These are phyloP conservation scores for Chrysogorgia sp. DNA, from an alignment of 92 coral and sea anemone species.

Conservation along the genomic window DNA sequence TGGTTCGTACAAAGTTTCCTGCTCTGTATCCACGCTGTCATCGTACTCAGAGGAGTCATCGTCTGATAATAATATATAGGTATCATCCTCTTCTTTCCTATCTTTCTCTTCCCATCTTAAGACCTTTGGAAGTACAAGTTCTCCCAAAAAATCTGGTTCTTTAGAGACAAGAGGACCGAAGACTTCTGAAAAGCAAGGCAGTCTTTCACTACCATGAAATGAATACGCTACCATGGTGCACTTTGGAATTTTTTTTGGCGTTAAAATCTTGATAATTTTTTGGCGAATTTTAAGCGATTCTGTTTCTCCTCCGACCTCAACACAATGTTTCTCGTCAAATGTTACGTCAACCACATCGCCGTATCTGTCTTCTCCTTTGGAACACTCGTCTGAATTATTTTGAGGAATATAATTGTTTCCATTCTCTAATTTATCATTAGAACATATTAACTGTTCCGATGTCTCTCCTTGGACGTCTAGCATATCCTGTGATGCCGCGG, in stretches of 20 bases:
- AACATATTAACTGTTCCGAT: neutral
- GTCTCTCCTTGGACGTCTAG: neutral
- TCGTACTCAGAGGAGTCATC: slow-evolving; percentile 1
- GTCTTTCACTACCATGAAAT: slow-evolving; percentile 71
- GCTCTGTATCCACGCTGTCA: neutral
- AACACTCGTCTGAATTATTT: neutral
- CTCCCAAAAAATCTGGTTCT: neutral
- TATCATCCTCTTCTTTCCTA: neutral
- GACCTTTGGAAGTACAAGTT: slow-evolving; percentile 16
- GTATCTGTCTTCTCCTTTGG: neutral
- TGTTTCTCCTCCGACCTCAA: neutral
- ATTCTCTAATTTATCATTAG: too few species aligned
- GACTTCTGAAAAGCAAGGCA: slow-evolving; percentile 81
- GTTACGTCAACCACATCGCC: neutral
- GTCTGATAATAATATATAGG: slow-evolving; percentile 20
- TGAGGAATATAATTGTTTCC: too few species aligned
- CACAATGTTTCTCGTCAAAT: neutral
- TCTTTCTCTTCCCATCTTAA: neutral
- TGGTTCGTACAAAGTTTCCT: neutral
- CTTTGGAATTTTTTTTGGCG: slow-evolving; percentile 45
- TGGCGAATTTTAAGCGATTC: neutral
- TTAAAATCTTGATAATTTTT: slow-evolving; percentile 17
- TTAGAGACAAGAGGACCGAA: slow-evolving; percentile 35
- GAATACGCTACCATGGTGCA: slow-evolving; percentile 75
- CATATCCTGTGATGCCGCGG: too few species aligned